phyloP scores from a whole-genome alignment of 2,113 vertebrate species.

The Gavialis gangeticus region DNA sequence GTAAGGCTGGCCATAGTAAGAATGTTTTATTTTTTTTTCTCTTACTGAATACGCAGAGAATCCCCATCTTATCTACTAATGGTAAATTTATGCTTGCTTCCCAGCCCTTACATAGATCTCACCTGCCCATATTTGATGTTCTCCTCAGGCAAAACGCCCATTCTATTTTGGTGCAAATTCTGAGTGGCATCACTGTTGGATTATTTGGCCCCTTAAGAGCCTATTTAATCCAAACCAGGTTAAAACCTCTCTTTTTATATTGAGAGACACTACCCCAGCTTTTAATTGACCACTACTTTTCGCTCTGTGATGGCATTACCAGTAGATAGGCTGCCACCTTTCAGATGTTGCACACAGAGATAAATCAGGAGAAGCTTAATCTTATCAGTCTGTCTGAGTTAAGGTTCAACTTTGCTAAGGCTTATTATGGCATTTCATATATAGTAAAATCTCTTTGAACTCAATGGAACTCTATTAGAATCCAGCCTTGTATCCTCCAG shows the following conservation, averaged over 20 bases:
- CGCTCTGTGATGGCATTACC: background rate
- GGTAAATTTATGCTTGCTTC: background rate
- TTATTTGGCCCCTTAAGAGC: background rate
- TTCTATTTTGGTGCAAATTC: background rate
- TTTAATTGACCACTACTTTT: background rate
- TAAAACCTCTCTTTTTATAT: background rate
- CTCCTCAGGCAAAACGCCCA: background rate
- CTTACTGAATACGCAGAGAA: background rate
- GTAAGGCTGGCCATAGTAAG: background rate
- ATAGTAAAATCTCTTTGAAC: background rate
- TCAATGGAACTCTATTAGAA: rapidly evolving
- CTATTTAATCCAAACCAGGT: background rate
- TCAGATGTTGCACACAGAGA: background rate
- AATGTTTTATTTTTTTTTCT: background rate
- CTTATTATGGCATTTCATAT: background rate
- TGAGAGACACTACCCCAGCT: background rate
- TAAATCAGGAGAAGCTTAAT: background rate
- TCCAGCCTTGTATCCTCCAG: background rate
- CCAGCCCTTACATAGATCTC: background rate
- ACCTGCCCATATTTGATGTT: background rate
- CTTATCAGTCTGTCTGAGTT: background rate
- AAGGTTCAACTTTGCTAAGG: background rate
- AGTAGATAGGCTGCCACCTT: background rate
- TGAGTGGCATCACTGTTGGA: rapidly evolving
- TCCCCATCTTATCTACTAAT: too few relatives aligned